Conservation (phyloP, 2,113 vertebrate genomes). For the Pollimyrus isidori region DNA sequence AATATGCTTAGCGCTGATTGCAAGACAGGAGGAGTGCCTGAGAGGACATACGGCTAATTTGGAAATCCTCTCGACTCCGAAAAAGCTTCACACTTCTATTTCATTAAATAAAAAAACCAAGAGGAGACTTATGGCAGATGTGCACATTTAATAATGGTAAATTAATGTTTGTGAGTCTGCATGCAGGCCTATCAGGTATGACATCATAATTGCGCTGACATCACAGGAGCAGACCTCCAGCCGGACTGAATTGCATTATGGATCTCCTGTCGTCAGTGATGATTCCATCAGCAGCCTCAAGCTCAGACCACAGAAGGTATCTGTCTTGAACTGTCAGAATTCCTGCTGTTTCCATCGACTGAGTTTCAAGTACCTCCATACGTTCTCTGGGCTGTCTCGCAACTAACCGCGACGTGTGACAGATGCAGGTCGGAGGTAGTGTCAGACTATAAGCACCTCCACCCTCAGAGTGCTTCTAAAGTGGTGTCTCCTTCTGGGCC, state of each 20-base stretch:
- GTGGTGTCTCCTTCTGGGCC: neutral
- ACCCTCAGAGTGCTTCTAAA: neutral
- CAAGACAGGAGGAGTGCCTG: neutral
- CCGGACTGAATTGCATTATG: neutral
- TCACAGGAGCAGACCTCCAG: neutral
- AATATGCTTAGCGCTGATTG: conserved; percentile 18
- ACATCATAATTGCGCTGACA: neutral
- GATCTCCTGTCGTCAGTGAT: neutral
- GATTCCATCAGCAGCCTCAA: neutral
- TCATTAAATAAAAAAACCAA: neutral
- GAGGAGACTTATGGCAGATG: neutral
- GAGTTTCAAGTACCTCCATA: neutral
- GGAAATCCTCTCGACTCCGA: neutral
- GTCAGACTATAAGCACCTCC: neutral
- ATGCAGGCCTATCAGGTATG: neutral
- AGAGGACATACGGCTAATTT: conserved; percentile 15
- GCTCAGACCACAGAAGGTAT: neutral
- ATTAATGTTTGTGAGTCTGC: neutral
- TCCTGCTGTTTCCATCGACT: neutral
- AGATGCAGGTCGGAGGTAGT: neutral
- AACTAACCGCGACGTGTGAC: neutral
- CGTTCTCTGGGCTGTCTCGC: neutral
- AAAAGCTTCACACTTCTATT: neutral
- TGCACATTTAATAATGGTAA: neutral
- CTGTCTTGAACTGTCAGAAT: neutral